Conservation (phyloP, 2,888 invertebrate genomes). For the Hemithea aestivaria region DNA sequence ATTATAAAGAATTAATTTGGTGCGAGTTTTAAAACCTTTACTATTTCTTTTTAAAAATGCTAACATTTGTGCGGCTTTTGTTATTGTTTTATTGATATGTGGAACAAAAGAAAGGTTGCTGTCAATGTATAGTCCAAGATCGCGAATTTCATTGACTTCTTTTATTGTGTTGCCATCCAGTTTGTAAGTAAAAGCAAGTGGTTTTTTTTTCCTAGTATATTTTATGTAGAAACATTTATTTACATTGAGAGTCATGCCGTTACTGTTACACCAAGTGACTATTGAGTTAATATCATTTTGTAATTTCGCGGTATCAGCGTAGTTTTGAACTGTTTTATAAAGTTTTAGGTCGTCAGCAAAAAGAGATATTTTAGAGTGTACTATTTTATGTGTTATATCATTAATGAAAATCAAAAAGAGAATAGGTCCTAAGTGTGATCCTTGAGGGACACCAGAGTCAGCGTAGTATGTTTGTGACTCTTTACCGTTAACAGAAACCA, state of each 20-base stretch:
- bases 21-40: conserved; percentile 6
- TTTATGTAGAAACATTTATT: background rate
- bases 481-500: background rate
- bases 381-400: background rate
- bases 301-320: background rate
- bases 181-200: background rate
- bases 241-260: background rate
- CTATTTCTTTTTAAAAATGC: conserved; percentile 15
- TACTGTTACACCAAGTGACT: background rate
- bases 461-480: background rate
- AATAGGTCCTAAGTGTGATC: conserved; percentile 1
- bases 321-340: background rate
- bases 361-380: background rate
- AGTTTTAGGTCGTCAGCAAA: conserved; percentile 1
- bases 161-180: background rate
- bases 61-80: conserved; percentile 11
- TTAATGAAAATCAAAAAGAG: background rate
- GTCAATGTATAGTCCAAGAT: conserved; percentile 17
- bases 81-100: conserved; percentile 13
- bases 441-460: conserved; percentile 1
- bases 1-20: conserved; percentile 10
- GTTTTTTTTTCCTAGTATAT: background rate
- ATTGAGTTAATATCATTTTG: background rate
- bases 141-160: conserved; percentile 9
- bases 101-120: conserved; percentile 7